Evolutionary conservation across 1,140 invertebrate species (phyloP).

Genomic region (Aculops lycopersici): DNA sequence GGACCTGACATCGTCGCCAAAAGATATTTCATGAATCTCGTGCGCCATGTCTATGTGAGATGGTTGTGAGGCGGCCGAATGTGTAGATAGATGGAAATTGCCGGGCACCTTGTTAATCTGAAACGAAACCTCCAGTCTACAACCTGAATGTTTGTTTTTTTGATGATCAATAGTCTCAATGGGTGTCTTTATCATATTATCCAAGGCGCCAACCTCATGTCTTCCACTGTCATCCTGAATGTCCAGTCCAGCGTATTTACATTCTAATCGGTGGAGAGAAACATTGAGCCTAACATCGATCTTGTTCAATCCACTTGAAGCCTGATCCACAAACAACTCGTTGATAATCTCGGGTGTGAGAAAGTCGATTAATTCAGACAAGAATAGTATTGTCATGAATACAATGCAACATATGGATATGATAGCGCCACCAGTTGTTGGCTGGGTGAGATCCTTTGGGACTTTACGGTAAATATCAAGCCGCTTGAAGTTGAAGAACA

Average conservation of each 20-base stretch:
- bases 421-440: conserved; percentile 24
- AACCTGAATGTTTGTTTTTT: conserved; percentile 19
- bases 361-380: conserved; percentile 23
- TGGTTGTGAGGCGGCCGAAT: conserved; percentile 22
- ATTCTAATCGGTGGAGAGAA: conserved; percentile 19
- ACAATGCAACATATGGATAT: conserved; percentile 24
- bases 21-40: conserved; percentile 22
- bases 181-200: conserved; percentile 22
- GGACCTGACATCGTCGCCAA: conserved; percentile 19
- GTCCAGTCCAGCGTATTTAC: conserved; percentile 24
- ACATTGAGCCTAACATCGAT: conserved; percentile 24
- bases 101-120: conserved; percentile 19
- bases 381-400: conserved; percentile 23
- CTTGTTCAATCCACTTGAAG: conserved; percentile 18
- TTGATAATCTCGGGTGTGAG: conserved; percentile 23
- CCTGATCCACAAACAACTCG: conserved; percentile 22
- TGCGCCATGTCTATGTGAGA: conserved; percentile 24
- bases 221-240: conserved; percentile 29
- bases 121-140: conserved; percentile 19
- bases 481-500: conserved; percentile 13
- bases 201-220: conserved; percentile 28
- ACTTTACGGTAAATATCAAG: conserved; percentile 29
- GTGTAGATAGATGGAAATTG: conserved; percentile 30
- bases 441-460: conserved; percentile 28
- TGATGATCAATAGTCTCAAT: too few species aligned